Percentiles rank a stretch among this genome's conserved stretches.
Conservation (phyloP, 2,113 vertebrate genomes). For the Drymodes brunneopygia region DNA sequence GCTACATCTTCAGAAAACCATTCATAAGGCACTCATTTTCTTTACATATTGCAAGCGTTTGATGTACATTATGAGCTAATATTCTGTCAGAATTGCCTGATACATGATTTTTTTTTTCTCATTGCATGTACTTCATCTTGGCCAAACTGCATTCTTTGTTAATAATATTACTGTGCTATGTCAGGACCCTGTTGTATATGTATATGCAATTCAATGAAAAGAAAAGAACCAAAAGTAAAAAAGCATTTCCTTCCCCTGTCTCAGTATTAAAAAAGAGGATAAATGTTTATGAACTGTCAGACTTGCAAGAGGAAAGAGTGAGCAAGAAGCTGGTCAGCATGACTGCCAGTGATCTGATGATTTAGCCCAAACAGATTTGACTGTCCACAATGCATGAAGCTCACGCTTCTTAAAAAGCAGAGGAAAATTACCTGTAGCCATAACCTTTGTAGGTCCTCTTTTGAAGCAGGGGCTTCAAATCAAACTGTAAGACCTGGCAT, state of each 20-base stretch:
- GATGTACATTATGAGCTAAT: background rate
- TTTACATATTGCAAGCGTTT: background rate
- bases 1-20: background rate
- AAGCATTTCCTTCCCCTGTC: background rate
- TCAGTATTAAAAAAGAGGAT: background rate
- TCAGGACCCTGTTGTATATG: background rate
- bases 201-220: background rate
- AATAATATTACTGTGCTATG: background rate
- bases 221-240: background rate
- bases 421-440: background rate
- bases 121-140: background rate
- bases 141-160: background rate
- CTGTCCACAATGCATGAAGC: background rate
- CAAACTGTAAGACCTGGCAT: background rate
- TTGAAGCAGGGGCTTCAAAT: background rate
- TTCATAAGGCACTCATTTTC: background rate
- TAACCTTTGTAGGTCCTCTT: background rate
- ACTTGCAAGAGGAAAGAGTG: background rate
- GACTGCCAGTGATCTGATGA: background rate
- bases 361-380: background rate
- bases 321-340: background rate
- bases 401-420: background rate
- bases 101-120: background rate
- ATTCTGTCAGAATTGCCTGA: background rate
- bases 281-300: background rate